Evolutionary conservation across 1,140 invertebrate species (phyloP).

Genomic region (Glossosoma conforme): DNA sequence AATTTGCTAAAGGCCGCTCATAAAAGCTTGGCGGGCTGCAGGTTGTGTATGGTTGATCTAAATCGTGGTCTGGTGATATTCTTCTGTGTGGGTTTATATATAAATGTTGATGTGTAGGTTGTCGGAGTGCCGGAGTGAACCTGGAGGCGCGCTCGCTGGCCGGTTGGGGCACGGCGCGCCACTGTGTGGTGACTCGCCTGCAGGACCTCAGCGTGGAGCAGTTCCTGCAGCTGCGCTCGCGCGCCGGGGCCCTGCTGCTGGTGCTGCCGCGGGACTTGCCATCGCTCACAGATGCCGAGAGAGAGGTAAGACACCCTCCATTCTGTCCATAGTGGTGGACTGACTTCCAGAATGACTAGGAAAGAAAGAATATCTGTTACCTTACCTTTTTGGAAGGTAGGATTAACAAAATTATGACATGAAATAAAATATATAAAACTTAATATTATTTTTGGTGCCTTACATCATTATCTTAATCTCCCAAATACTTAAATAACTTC

Average conservation of each 20-base stretch:
- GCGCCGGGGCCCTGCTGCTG: slow-evolving; percentile 80
- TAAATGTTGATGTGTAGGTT: slow-evolving; percentile 55
- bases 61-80: too few relatives aligned
- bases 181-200: slow-evolving; percentile 78
- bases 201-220: slow-evolving; percentile 72
- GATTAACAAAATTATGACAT: too few relatives aligned
- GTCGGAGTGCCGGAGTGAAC: slow-evolving; percentile 73
- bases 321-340: too few relatives aligned
- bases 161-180: slow-evolving; percentile 79
- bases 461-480: too few relatives aligned
- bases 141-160: slow-evolving; percentile 83
- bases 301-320: slow-evolving; percentile 65
- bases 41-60: too few relatives aligned
- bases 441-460: too few relatives aligned
- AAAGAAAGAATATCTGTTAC: too few relatives aligned
- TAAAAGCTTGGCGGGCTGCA: background rate
- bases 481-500: too few relatives aligned
- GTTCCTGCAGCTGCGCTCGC: slow-evolving; percentile 70
- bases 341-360: too few relatives aligned
- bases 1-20: background rate
- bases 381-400: too few relatives aligned
- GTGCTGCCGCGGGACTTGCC: slow-evolving; percentile 75
- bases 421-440: too few relatives aligned
- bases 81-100: slow-evolving; percentile 41
- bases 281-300: slow-evolving; percentile 60